phyloP scores from a whole-genome alignment of 23 tunicate species.

The Ciona savignyi region DNA sequence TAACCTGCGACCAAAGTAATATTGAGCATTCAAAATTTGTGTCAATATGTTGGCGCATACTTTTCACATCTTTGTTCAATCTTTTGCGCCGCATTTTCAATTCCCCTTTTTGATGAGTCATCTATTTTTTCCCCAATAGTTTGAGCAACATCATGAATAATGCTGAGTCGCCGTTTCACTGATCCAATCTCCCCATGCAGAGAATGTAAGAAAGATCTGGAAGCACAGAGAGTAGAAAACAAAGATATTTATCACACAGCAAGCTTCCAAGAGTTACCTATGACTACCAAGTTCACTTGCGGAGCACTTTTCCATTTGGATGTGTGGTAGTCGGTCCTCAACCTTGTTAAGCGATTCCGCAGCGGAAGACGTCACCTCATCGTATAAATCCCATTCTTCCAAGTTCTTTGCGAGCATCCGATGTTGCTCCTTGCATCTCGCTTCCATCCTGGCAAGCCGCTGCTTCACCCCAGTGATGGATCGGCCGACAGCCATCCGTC shows the following conservation, averaged over 20 bases:
- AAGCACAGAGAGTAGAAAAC: background rate
- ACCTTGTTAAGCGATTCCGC: constrained; percentile 25
- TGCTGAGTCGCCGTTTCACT: constrained; percentile 55
- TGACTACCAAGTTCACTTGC: constrained; percentile 39
- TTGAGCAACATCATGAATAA: constrained; percentile 58
- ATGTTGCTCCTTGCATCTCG: constrained; percentile 64
- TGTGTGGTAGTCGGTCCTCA: constrained; percentile 20
- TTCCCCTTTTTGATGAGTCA: constrained; percentile 1
- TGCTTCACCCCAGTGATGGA: constrained; percentile 43
- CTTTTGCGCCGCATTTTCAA: constrained; percentile 25
- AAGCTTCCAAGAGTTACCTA: constrained; percentile 26
- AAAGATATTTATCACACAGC: background rate
- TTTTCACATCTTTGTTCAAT: constrained; percentile 49
- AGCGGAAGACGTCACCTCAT: constrained; percentile 27
- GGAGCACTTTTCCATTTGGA: constrained; percentile 51
- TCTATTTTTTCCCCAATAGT: constrained; percentile 32
- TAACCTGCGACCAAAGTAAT: constrained; percentile 3
- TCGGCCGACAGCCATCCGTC: constrained; percentile 51
- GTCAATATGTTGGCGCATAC: constrained; percentile 27
- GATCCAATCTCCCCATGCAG: constrained; percentile 35
- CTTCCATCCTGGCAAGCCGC: constrained; percentile 41
- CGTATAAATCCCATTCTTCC: constrained; percentile 52
- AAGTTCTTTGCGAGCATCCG: constrained; percentile 24
- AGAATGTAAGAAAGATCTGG: constrained; percentile 54
- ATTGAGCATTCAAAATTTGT: too few species aligned